phyloP scores from a whole-genome alignment of 2,113 vertebrate species.

The Rattus rattus region DNA sequence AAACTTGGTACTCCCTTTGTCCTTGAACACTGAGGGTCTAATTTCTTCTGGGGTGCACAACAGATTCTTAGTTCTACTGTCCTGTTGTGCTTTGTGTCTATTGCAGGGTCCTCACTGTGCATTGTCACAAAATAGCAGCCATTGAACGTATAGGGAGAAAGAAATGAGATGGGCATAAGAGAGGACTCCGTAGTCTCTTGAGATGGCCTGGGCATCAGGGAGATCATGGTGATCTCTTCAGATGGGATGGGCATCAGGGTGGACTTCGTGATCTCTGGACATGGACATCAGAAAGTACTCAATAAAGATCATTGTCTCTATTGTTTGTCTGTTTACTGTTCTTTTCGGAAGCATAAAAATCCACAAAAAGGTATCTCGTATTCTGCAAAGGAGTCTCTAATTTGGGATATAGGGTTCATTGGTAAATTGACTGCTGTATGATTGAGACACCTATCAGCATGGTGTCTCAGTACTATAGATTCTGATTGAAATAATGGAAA shows the following conservation, averaged over 20 bases:
- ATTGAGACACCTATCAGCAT: neutral
- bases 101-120: neutral
- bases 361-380: neutral
- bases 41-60: neutral
- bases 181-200: neutral
- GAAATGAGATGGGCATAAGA: neutral
- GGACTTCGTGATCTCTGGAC: neutral
- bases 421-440: neutral
- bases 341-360: neutral
- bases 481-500: constrained; percentile 40
- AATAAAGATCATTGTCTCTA: neutral
- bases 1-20: neutral
- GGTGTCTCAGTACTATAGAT: neutral
- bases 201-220: neutral
- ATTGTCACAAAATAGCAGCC: neutral
- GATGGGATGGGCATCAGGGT: neutral
- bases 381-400: neutral
- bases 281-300: too few relatives aligned
- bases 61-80: neutral
- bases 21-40: neutral
- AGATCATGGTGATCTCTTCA: neutral
- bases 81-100: neutral
- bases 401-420: neutral
- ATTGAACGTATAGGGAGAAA: neutral
- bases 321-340: neutral